Evolutionary conservation across 92 coral and sea anemone genomes (phyloP).

Genomic region (Micromussa lordhowensis): DNA sequence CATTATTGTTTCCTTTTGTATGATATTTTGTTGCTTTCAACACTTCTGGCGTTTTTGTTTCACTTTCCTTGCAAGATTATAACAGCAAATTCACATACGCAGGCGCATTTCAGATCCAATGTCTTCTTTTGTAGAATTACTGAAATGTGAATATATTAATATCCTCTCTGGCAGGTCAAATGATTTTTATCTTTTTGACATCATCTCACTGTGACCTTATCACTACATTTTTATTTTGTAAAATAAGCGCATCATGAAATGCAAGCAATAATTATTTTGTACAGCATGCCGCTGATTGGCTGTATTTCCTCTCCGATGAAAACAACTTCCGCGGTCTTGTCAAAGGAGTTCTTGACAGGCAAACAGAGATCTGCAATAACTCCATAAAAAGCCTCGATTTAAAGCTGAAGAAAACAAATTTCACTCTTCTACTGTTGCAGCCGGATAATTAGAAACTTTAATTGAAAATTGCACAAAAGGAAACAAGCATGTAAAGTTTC

Average conservation of each 20-base stretch:
- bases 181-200: not conserved
- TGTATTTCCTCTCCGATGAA: not conserved
- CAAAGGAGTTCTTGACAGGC: not conserved
- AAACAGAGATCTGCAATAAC: not conserved
- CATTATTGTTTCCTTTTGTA: no score
- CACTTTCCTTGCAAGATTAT: no score
- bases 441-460: slow-evolving; percentile 15
- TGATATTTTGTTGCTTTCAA: no score
- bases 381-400: not conserved
- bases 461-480: not conserved
- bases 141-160: no score
- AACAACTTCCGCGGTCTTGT: not conserved
- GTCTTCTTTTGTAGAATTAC: no score
- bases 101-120: no score
- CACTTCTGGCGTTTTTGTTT: no score
- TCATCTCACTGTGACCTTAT: not conserved
- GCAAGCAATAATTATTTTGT: not conserved
- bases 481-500: not conserved
- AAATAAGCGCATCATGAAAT: not conserved
- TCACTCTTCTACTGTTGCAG: not conserved
- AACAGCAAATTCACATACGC: no score
- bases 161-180: not conserved
- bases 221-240: not conserved
- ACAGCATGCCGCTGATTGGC: not conserved
- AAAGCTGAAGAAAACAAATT: not conserved